Percentiles rank a stretch among this genome's conserved stretches.
Evolutionary conservation across 2,888 invertebrate species (phyloP).

Genomic region (Microctonus aethiopoides): DNA sequence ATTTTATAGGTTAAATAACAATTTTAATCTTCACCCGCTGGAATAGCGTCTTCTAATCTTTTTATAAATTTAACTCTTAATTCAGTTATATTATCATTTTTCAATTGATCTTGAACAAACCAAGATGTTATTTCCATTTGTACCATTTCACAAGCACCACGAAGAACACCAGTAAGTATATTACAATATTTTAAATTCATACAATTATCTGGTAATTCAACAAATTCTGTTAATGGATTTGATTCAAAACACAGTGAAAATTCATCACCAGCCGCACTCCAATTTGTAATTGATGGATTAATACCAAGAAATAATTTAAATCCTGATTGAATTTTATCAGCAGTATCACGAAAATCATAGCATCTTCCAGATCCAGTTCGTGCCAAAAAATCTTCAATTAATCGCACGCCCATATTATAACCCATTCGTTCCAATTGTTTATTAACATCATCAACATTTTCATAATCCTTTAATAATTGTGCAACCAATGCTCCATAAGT

Average conservation of each 20-base stretch:
- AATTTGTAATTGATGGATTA: constrained; percentile 91
- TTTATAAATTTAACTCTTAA: constrained; percentile 94
- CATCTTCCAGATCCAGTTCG: constrained; percentile 90
- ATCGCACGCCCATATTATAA: constrained; percentile 96
- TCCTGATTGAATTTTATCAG: constrained; percentile 90
- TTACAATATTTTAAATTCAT: constrained; percentile 90
- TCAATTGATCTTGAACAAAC: constrained; percentile 95
- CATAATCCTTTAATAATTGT: constrained; percentile 95
- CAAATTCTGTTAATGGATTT: constrained; percentile 97
- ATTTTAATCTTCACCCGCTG: constrained; percentile 99
- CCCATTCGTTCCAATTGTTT: constrained; percentile 95
- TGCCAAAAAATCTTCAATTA: constrained; percentile 98
- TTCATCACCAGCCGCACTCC: constrained; percentile 95
- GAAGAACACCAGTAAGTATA: constrained; percentile 88
- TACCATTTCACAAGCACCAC: constrained; percentile 98
- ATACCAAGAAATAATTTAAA: constrained; percentile 79
- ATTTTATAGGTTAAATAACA: no score
- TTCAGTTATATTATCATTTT: constrained; percentile 94
- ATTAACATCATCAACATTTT: constrained; percentile 97
- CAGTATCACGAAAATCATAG: constrained; percentile 95
- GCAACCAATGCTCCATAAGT: constrained; percentile 98
- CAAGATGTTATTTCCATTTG: constrained; percentile 95
- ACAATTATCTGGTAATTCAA: constrained; percentile 90
- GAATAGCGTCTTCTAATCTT: constrained; percentile 95
- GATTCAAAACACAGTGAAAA: constrained; percentile 95